These are phyloP conservation scores for Cephalopterus ornatus DNA, from an alignment of 2,113 vertebrate genomes.

Conservation along the genomic window DNA sequence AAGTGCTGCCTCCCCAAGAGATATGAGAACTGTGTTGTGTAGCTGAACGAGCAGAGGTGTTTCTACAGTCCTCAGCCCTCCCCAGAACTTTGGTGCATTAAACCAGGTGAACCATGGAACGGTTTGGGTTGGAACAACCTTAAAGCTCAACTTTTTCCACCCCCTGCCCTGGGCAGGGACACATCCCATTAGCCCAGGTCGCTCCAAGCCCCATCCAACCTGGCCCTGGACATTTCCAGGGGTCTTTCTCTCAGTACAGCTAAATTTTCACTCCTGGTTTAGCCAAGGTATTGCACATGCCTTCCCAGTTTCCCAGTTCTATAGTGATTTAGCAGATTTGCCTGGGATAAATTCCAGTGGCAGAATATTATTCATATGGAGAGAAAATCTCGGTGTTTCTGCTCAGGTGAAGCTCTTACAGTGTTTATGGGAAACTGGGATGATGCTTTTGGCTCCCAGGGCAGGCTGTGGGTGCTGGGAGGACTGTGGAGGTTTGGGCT, in stretches of 20 bases:
- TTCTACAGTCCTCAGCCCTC: not conserved
- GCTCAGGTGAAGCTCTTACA: not conserved
- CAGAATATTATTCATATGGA: not conserved
- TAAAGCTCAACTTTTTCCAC: not conserved
- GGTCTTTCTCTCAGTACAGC: not conserved
- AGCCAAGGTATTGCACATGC: fast-evolving
- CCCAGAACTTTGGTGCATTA: not conserved
- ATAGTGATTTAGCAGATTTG: not conserved
- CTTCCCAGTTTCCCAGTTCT: not conserved
- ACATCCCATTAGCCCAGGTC: fast-evolving
- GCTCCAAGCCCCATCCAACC: not conserved
- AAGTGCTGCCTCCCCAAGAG: not conserved
- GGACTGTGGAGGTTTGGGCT: not conserved
- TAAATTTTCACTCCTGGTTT: not conserved
- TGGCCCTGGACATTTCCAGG: not conserved
- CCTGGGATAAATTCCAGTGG: not conserved
- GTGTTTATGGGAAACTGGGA: not conserved
- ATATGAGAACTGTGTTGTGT: not conserved
- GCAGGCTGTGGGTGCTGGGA: not conserved
- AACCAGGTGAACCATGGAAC: not conserved
- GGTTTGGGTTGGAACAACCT: not conserved
- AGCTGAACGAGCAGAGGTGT: not conserved
- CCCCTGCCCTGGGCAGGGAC: not conserved
- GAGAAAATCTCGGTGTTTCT: not conserved
- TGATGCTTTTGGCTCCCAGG: not conserved